Evolutionary conservation across 2,797 vertebrate genomes (phyloP).

Genomic region (Esox masquinongy): DNA sequence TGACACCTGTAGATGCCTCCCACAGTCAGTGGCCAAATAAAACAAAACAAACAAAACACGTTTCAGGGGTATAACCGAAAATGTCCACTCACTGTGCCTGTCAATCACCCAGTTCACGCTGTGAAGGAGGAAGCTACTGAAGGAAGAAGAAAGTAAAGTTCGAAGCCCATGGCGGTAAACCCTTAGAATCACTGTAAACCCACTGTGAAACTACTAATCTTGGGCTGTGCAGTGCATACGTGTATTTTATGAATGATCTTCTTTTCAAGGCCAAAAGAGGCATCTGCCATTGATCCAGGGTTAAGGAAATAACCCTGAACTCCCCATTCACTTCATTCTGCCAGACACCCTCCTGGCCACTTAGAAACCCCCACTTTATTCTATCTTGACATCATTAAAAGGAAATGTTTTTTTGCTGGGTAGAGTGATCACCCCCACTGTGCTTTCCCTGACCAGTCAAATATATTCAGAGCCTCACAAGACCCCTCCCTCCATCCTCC

Average conservation of each 20-base stretch:
- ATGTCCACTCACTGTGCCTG: conserved; percentile 23
- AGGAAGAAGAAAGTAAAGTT: neutral
- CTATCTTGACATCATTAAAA: no score
- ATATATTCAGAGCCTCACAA: conserved; percentile 13
- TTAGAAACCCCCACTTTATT: conserved; percentile 7
- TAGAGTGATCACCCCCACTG: conserved; percentile 4
- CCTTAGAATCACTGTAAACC: no score
- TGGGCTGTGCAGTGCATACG: neutral
- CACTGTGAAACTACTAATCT: no score
- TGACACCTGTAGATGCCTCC: conserved; percentile 64
- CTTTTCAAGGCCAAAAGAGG: no score
- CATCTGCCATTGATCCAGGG: neutral
- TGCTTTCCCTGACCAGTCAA: conserved; percentile 22
- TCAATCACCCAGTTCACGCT: conserved; percentile 24
- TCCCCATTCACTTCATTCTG: neutral
- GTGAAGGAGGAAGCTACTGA: neutral
- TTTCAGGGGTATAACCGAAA: neutral
- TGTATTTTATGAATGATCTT: no score
- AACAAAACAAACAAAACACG: conserved; percentile 40
- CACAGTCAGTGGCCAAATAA: conserved; percentile 44
- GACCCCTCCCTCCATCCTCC: conserved; percentile 1
- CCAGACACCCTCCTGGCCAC: neutral
- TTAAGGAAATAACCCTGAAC: conserved; percentile 1
- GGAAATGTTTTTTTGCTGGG: no score
- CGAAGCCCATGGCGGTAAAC: neutral